Percentiles rank a stretch among this genome's conserved stretches.
phyloP scores from a whole-genome alignment of 2,797 vertebrate species.

The Myripristis murdjan region DNA sequence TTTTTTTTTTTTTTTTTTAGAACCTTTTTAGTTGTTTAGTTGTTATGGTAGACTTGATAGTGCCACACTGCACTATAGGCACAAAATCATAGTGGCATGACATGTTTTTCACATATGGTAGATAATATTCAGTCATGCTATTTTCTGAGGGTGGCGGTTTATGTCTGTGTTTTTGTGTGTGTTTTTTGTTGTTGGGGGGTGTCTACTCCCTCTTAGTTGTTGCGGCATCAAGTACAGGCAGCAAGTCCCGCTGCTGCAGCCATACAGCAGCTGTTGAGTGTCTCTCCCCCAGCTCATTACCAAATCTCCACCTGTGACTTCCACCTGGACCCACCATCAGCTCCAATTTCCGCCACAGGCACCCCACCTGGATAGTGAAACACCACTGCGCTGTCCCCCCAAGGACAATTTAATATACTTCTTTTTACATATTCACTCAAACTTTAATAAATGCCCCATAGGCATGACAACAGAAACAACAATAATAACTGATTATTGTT shows the following conservation, averaged over 20 bases:
- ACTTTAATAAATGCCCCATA: background rate
- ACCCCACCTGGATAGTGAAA: slow-evolving; percentile 68
- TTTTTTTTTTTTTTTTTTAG: too few species aligned
- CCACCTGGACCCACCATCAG: slow-evolving; percentile 77
- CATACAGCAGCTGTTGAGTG: slow-evolving; percentile 73
- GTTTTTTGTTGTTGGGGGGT: too few species aligned
- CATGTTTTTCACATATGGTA: too few species aligned
- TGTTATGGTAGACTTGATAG: too few species aligned
- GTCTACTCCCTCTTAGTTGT: slow-evolving; percentile 32
- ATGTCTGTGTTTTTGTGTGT: too few species aligned
- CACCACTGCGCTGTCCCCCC: slow-evolving; percentile 54
- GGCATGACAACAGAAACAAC: too few species aligned
- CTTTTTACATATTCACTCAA: slow-evolving; percentile 53
- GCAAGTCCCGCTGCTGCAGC: slow-evolving; percentile 61
- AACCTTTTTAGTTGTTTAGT: too few species aligned
- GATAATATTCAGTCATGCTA: too few species aligned
- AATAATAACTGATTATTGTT: background rate
- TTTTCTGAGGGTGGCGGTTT: too few species aligned
- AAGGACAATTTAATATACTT: slow-evolving; percentile 42
- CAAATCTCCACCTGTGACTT: slow-evolving; percentile 80
- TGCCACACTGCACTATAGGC: too few species aligned
- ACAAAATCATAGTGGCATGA: too few species aligned
- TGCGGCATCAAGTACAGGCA: slow-evolving; percentile 60
- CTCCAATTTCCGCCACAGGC: slow-evolving; percentile 68
- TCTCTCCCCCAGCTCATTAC: slow-evolving; percentile 79